phyloP scores from a whole-genome alignment of 2,888 invertebrate species.

The Argynnis bischoffii region DNA sequence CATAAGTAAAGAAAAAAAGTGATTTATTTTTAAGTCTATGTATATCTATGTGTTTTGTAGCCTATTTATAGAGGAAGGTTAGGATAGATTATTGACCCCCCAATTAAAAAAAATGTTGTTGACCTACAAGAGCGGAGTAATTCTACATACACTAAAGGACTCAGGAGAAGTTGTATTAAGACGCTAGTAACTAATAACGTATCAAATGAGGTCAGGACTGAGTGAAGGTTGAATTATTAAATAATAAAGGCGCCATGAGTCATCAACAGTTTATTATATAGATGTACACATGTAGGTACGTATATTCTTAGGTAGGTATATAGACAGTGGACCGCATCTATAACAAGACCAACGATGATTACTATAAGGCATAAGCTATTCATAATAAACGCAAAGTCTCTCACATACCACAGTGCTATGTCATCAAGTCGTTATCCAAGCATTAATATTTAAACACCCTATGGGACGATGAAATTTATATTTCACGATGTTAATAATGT shows the following conservation, averaged over 20 bases:
- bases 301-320: too few species aligned
- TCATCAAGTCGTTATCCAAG: constrained; percentile 23
- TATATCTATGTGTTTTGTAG: too few species aligned
- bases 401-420: constrained; percentile 6
- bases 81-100: too few species aligned
- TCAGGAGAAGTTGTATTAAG: too few species aligned
- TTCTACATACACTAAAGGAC: too few species aligned
- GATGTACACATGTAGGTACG: too few species aligned
- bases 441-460: constrained; percentile 37
- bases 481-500: constrained; percentile 34
- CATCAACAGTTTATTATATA: too few species aligned
- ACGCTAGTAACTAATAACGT: not conserved
- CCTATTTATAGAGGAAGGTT: too few species aligned
- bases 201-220: constrained; percentile 29
- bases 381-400: constrained; percentile 3
- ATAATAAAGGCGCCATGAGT: constrained; percentile 24
- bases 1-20: too few species aligned
- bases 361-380: constrained; percentile 8
- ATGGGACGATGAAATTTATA: constrained; percentile 31
- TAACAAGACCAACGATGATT: not conserved
- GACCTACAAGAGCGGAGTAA: too few species aligned
- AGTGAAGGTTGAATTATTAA: constrained; percentile 40
- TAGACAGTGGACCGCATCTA: not conserved
- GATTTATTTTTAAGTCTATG: too few species aligned
- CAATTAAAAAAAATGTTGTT: too few species aligned